Percentiles rank a stretch among this genome's conserved stretches.
Evolutionary conservation across 2,888 invertebrate genomes (phyloP).

Genomic region (Heliconius ethilla): DNA sequence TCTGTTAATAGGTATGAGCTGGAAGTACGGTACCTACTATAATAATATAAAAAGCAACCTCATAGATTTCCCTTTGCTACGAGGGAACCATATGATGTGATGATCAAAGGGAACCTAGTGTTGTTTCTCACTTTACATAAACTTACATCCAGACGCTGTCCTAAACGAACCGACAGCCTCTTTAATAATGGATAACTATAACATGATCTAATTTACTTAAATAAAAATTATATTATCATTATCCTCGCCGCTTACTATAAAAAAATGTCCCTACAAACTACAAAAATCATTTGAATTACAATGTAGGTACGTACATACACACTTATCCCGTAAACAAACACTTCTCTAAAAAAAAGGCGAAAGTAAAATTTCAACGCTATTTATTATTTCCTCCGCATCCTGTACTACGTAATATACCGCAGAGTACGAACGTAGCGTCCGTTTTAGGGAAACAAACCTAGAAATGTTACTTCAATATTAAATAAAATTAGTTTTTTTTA

Average conservation of each 20-base stretch:
- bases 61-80: no score
- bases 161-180: no score
- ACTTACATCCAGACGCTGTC: no score
- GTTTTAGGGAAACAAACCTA: constrained; percentile 10
- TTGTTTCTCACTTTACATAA: no score
- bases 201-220: not conserved
- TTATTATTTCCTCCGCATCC: constrained; percentile 34
- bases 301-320: not conserved
- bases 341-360: constrained; percentile 9
- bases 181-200: no score
- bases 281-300: not conserved
- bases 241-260: not conserved
- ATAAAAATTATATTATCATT: not conserved
- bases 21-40: no score
- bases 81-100: no score
- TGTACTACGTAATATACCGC: constrained; percentile 26
- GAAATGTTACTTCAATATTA: constrained; percentile 1
- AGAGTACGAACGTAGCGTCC: constrained; percentile 26
- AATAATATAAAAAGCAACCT: no score
- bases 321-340: not conserved
- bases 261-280: not conserved
- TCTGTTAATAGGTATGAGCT: no score
- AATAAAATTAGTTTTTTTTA: not conserved
- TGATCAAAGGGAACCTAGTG: no score
- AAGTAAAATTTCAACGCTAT: constrained; percentile 24